Percentiles rank a stretch among this genome's conserved stretches.
Evolutionary conservation across 2,888 invertebrate genomes (phyloP).

Genomic region (Operophtera brumata): DNA sequence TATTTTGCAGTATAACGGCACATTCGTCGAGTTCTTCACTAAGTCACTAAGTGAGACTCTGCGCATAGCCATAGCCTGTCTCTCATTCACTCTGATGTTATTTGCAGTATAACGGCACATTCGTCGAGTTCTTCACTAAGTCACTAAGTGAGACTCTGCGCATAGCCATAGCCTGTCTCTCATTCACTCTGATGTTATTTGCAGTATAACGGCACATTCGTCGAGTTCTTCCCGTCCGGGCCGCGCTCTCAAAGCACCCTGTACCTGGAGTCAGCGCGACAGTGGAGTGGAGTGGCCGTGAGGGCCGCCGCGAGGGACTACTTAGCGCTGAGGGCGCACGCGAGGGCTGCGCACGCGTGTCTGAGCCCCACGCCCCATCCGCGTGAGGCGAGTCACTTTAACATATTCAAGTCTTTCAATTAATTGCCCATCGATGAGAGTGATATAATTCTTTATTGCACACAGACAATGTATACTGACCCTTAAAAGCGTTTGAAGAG

Average conservation of each 20-base stretch:
- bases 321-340: slow-evolving; percentile 79
- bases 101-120: too few species aligned
- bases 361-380: slow-evolving; percentile 88
- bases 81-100: too few species aligned
- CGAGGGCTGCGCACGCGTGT: slow-evolving; percentile 86
- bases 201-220: slow-evolving; percentile 86
- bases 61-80: too few species aligned
- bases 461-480: too few species aligned
- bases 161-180: too few species aligned
- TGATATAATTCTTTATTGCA: not conserved
- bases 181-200: not conserved
- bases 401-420: too few species aligned
- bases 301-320: slow-evolving; percentile 90
- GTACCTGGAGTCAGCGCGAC: slow-evolving; percentile 85
- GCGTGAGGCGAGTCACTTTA: slow-evolving; percentile 84
- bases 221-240: slow-evolving; percentile 84
- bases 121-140: too few species aligned
- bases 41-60: too few species aligned
- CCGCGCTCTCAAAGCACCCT: slow-evolving; percentile 83
- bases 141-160: not conserved
- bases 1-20: too few species aligned
- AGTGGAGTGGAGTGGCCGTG: slow-evolving; percentile 88
- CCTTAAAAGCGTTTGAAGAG: too few species aligned
- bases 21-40: too few species aligned
- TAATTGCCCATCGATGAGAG: too few species aligned